Evolutionary conservation across 2,797 vertebrate species (phyloP), one percentile per base, ranked within the genome.

Genomic region (Tenualosa ilisha): DNA sequence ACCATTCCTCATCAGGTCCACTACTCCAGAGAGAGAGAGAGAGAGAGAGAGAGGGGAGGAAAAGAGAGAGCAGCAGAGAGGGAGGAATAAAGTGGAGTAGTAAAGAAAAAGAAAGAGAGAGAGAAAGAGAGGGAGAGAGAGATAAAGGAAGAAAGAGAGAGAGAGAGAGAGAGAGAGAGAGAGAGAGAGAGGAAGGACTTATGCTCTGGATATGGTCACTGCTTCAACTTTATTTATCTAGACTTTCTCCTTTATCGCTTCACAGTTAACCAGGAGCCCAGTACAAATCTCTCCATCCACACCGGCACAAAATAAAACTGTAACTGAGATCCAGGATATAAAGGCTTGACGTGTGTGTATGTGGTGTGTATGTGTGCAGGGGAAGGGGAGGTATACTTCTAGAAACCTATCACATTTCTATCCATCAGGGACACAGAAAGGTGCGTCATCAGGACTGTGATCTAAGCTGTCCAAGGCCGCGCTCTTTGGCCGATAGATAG

Each of bases 341-440:
- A 75, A 43, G 68, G 31, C 68, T 43, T 7, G 68, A 37, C 68
- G 6, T 75, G 5, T 43, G 68, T 17, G 68, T 75, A 13, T 43
- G 13, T 65, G 22, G 68, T 75, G 37, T 43, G 37, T 75, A 37
- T 43, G 37, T 75, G 68, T 43, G 37, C 24, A 37, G 31, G 65
- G 20, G 26, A 40, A 40, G 59, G 31, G 51, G 61, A 79, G 65
- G 82, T 43, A 43, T 46, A 24, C 83, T 31, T 75, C 15, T 43
- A 75, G 43, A 82, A 50, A 81, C 84, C 83, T 49, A 79, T 82
- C 83, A 56, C 65, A 59, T 84, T 46, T 72, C 79, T 68, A 40
- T 84, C 59, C 13, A 81, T 84, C 86, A 84, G 81, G 81, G 83
- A 82, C 61, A 31, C 22, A 68, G 37, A 43, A 82, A 82, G 81